These are phyloP conservation scores for Cerastoderma edule DNA, from an alignment of 2,888 invertebrate species.

Conservation along the genomic window DNA sequence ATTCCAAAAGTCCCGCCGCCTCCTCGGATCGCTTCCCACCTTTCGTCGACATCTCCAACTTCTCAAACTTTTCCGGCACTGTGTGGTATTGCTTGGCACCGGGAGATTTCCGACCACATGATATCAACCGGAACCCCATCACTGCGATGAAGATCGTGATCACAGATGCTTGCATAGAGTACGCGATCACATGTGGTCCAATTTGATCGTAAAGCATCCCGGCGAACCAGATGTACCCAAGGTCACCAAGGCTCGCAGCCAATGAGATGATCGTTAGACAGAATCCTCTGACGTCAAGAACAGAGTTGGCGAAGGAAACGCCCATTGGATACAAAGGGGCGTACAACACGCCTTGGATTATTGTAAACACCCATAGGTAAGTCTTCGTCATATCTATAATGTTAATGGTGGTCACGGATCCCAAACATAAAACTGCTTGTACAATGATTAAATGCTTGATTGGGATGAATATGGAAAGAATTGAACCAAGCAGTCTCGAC, in stretches of 20 bases:
- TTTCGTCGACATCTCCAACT: constrained; percentile 13
- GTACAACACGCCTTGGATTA: constrained; percentile 42
- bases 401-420: constrained; percentile 39
- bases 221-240: constrained; percentile 53
- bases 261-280: constrained; percentile 53
- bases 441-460: constrained; percentile 45
- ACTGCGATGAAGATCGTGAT: not conserved
- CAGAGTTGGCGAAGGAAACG: constrained; percentile 54
- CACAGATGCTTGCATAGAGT: constrained; percentile 41
- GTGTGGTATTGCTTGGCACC: not conserved
- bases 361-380: constrained; percentile 54
- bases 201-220: constrained; percentile 46
- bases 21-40: not conserved
- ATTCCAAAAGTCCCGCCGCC: not conserved
- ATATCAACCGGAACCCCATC: constrained; percentile 2
- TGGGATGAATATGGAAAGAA: constrained; percentile 43
- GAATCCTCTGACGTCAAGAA: constrained; percentile 56
- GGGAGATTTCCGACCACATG: not conserved
- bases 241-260: constrained; percentile 52
- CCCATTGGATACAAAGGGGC: constrained; percentile 58
- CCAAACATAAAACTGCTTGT: constrained; percentile 43
- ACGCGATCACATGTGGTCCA: constrained; percentile 51
- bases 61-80: constrained; percentile 10
- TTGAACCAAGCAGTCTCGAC: constrained; percentile 48
- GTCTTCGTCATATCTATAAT: constrained; percentile 36